Base-by-base conservation (phyloP, 2,888 invertebrate genomes). In the Drosophila pegasa region DNA sequence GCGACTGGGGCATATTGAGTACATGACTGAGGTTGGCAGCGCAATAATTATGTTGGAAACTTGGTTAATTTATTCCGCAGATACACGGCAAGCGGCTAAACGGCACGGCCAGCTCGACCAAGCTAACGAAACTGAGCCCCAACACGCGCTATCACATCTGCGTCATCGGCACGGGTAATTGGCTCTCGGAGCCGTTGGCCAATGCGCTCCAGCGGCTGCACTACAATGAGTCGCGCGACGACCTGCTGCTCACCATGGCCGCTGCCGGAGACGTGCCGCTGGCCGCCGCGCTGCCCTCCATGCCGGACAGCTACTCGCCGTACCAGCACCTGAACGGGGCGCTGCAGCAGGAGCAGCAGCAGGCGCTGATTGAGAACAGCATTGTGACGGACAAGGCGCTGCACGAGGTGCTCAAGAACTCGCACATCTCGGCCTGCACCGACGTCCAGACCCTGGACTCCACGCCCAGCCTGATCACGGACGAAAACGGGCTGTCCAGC, bases 71-170 rank as follows among this genome's bases (percentile, higher is more conserved):
- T 88, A 75, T 74, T 85, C 74, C 74, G 52, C 93, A 96, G 96
- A 95, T 96, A 78, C 95, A 95, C 79, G 96, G 96, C 3, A 96
- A 95, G 92, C 93, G 95, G 78, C 92, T 97, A 78, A 96, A 96
- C 84, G 94, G 95, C 37, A 94, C 94, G 54, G 94, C 95, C 1
- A 94, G 97, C 80, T 95, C 96, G 10, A 94, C 96, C 63, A 95
- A 95, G 91, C 93, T 98, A 55, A 94, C 94, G 60, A 95, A 95
- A 89, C 93, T 98, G 75, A 94, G 94, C 70, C 95, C 97, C 3
- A 96, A 96, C 87, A 96, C 96, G 3, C 94, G 95, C 75, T 98
- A 98, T 92, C 94, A 95, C 70, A 95, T 98, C 87, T 98, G 98
- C 92, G 97, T 98, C 57, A 93, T 97, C 85, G 97, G 97, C n/a